A percentile compares a stretch with the other conserved stretches of the same genome.
phyloP scores from a whole-genome alignment of 2,888 invertebrate genomes.

The Heteromurus nitidus region DNA sequence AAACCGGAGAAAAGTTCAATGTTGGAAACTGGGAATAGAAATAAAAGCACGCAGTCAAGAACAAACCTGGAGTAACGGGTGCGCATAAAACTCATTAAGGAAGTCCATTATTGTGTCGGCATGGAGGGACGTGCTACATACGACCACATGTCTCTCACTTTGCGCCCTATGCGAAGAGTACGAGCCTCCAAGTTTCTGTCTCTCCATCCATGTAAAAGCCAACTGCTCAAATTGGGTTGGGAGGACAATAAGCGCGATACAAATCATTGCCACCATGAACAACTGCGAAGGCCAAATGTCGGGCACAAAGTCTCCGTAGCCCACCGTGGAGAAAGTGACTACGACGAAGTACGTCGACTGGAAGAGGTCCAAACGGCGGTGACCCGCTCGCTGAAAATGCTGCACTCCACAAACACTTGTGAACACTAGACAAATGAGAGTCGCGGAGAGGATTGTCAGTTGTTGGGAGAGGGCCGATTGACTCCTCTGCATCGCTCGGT shows the following conservation, averaged over 20 bases:
- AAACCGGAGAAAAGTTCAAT: too few species aligned
- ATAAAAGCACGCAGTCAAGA: too few species aligned
- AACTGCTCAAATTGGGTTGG: slow-evolving; percentile 99
- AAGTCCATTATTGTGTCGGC: slow-evolving; percentile 99
- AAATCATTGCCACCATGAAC: slow-evolving; percentile 96
- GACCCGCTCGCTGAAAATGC: slow-evolving; percentile 87
- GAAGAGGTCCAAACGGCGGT: slow-evolving; percentile 92
- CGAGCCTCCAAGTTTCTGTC: slow-evolving; percentile 96
- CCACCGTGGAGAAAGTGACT: slow-evolving; percentile 98
- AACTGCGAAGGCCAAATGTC: slow-evolving; percentile 99
- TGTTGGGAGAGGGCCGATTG: slow-evolving; percentile 97
- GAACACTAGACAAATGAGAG: slow-evolving; percentile 78
- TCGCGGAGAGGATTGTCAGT: slow-evolving; percentile 94
- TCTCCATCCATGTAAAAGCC: slow-evolving; percentile 98
- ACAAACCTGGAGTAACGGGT: slow-evolving; percentile 86
- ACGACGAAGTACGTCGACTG: slow-evolving; percentile 98
- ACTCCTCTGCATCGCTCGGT: slow-evolving; percentile 96
- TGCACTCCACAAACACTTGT: slow-evolving; percentile 92
- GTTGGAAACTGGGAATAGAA: too few species aligned
- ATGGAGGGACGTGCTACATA: slow-evolving; percentile 95
- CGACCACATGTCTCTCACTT: slow-evolving; percentile 98
- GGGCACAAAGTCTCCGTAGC: slow-evolving; percentile 97
- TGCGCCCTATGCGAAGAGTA: slow-evolving; percentile 94
- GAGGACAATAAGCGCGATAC: slow-evolving; percentile 95
- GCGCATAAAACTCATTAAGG: slow-evolving; percentile 98